Evolutionary conservation across 2,888 invertebrate species (phyloP).

Genomic region (Apoda limacodes): DNA sequence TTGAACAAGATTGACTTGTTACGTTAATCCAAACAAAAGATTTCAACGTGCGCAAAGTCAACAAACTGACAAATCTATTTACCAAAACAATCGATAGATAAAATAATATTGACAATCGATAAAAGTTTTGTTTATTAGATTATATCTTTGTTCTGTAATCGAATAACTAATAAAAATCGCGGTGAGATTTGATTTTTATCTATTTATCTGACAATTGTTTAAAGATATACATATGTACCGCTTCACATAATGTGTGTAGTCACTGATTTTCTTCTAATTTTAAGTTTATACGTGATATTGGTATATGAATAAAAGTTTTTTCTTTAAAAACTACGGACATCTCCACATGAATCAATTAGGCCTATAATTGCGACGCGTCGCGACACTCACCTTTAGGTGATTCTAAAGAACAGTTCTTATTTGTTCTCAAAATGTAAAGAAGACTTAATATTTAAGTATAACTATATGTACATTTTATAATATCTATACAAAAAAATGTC

Average conservation of each 20-base stretch:
- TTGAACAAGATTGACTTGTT: too few relatives aligned
- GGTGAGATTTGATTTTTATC: too few relatives aligned
- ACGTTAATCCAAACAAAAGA: slow-evolving; percentile 51
- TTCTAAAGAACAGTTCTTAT: too few relatives aligned
- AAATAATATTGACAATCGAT: slow-evolving; percentile 39
- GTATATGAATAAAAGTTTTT: slow-evolving; percentile 36
- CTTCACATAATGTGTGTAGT: background rate
- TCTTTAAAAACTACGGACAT: slow-evolving; percentile 49
- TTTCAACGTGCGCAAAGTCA: slow-evolving; percentile 50
- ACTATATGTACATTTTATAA: too few relatives aligned
- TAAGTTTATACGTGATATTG: slow-evolving; percentile 28
- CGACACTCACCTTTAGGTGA: too few relatives aligned
- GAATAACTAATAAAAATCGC: slow-evolving; percentile 5
- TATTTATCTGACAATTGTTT: too few relatives aligned
- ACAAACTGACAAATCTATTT: slow-evolving; percentile 32
- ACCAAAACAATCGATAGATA: slow-evolving; percentile 43
- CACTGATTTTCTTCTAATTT: background rate
- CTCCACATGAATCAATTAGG: slow-evolving; percentile 51
- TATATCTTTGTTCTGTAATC: slow-evolving; percentile 1
- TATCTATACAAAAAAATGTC: too few relatives aligned
- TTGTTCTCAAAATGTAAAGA: too few relatives aligned
- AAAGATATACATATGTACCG: too few relatives aligned
- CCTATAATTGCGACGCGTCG: slow-evolving; percentile 37
- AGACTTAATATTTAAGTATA: too few relatives aligned
- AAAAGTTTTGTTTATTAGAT: slow-evolving; percentile 42